A percentile compares a stretch with the other conserved stretches of the same genome.
phyloP scores from a whole-genome alignment of 2,797 vertebrate species.

The Chaenodraco wilsoni region DNA sequence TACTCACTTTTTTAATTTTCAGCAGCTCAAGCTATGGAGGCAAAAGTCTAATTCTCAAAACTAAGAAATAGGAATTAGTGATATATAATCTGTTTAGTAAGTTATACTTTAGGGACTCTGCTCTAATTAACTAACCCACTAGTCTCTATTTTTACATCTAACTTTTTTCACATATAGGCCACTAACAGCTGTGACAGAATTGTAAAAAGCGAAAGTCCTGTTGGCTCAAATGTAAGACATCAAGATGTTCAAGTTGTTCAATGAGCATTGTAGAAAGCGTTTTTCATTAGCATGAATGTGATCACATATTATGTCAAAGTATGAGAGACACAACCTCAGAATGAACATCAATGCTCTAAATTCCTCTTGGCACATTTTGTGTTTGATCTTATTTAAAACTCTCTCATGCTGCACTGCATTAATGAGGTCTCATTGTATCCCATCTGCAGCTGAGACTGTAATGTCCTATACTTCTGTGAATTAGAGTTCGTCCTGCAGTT shows the following conservation, averaged over 20 bases:
- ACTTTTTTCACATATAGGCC: slow-evolving; percentile 47
- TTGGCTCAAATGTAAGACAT: no score
- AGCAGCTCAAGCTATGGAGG: neutral
- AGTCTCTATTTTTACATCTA: slow-evolving; percentile 46
- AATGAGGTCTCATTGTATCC: slow-evolving; percentile 23
- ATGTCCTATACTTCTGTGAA: slow-evolving; percentile 9
- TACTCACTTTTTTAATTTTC: neutral
- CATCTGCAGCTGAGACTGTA: slow-evolving; percentile 21
- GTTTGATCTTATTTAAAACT: slow-evolving; percentile 29
- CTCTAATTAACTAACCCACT: slow-evolving; percentile 45
- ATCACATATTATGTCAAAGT: neutral
- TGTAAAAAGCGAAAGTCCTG: neutral
- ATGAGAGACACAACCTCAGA: neutral
- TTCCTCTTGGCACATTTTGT: slow-evolving; percentile 16
- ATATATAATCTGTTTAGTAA: slow-evolving; percentile 36
- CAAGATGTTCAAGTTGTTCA: neutral
- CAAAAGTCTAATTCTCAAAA: slow-evolving; percentile 17
- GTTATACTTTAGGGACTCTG: slow-evolving; percentile 40
- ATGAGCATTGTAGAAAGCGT: neutral
- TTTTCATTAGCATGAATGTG: slow-evolving; percentile 5
- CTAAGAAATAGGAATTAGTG: slow-evolving; percentile 26
- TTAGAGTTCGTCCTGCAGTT: neutral
- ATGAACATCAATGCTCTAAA: slow-evolving; percentile 16
- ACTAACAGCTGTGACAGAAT: slow-evolving; percentile 10
- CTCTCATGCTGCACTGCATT: slow-evolving; percentile 11